Conservation (phyloP, 2,113 vertebrate species). For the Pituophis catenifer region DNA sequence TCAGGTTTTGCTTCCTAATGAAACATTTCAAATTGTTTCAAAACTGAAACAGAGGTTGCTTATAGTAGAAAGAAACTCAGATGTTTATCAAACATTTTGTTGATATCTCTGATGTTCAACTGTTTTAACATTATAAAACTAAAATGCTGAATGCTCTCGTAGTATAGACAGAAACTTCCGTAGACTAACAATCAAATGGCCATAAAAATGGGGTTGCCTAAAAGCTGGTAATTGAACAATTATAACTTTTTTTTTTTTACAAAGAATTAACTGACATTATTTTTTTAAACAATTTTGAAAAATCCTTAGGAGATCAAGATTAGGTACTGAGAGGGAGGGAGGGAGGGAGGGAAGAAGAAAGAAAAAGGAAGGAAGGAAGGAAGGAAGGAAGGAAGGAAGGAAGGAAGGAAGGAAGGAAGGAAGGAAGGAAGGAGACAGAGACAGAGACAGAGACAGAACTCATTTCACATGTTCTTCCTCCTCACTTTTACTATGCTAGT, state of each 20-base stretch:
- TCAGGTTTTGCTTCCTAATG: background rate
- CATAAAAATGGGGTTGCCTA: background rate
- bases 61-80: background rate
- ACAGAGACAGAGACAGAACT: background rate
- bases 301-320: background rate
- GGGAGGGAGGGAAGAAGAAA: background rate
- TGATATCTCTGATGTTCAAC: background rate
- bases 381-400: too few relatives aligned
- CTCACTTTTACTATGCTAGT: background rate
- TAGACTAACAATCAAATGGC: background rate
- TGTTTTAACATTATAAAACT: background rate
- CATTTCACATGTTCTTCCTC: background rate
- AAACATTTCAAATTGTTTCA: background rate
- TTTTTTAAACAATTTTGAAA: background rate
- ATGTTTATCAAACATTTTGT: background rate
- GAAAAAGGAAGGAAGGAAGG: background rate
- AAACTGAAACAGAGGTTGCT: background rate
- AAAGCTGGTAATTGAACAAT: background rate
- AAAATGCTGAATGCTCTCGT: background rate
- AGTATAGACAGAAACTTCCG: background rate
- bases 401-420: background rate
- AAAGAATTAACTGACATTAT: background rate
- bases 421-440: background rate
- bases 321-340: background rate
- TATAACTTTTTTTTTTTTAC: background rate